A percentile compares a stretch with the other conserved stretches of the same genome.
Conservation (phyloP, 2,113 vertebrate species). For the Prinia subflava region DNA sequence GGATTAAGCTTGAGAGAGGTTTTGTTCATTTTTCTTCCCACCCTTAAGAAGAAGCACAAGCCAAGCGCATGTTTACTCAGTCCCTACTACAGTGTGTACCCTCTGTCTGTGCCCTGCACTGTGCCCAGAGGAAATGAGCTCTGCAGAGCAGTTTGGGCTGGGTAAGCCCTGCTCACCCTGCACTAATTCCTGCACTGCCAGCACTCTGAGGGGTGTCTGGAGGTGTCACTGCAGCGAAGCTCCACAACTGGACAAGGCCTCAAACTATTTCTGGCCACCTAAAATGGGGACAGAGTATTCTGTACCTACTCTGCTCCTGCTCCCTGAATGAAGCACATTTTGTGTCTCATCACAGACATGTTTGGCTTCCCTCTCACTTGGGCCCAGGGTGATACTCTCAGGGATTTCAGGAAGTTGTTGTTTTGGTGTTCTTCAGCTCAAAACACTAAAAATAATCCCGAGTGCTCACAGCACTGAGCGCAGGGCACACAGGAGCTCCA, state of each 20-base stretch:
- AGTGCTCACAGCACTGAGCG: background rate
- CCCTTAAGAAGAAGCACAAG: background rate
- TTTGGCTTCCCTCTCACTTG: background rate
- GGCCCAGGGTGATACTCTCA: rapidly evolving
- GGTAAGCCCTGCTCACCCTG: background rate
- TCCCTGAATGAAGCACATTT: background rate
- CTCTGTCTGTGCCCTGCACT: background rate
- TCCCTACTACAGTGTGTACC: background rate
- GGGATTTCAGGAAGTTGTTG: background rate
- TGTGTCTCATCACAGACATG: background rate
- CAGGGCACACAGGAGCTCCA: rapidly evolving
- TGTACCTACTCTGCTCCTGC: background rate
- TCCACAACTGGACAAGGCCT: background rate
- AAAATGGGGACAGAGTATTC: background rate
- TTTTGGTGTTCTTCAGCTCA: background rate
- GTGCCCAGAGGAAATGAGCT: rapidly evolving
- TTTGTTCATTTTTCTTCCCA: background rate
- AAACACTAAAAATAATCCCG: background rate
- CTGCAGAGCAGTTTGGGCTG: background rate
- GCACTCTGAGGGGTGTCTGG: rapidly evolving
- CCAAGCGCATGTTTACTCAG: background rate
- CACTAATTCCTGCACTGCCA: background rate
- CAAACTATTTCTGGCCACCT: background rate
- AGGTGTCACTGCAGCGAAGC: background rate
- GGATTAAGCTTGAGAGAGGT: background rate